Evolutionary conservation across 2,113 vertebrate genomes (phyloP).

Genomic region (Recurvirostra avosetta): DNA sequence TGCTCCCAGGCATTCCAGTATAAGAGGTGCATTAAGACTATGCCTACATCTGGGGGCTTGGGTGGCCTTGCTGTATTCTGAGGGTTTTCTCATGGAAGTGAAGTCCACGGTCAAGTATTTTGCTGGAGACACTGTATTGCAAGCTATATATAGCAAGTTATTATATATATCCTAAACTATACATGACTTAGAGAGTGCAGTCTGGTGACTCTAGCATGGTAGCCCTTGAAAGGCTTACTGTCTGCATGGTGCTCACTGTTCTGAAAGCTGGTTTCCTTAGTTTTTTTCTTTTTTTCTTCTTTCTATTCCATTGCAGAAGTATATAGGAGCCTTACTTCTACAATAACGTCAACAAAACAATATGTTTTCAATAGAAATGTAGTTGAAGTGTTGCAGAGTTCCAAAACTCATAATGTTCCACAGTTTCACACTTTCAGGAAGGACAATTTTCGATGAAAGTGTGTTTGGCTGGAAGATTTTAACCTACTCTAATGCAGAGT

Average conservation of each 20-base stretch:
- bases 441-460: background rate
- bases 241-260: background rate
- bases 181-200: background rate
- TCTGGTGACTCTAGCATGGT: background rate
- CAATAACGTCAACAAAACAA: background rate
- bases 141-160: background rate
- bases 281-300: background rate
- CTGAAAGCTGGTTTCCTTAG: background rate
- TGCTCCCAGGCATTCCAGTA: background rate
- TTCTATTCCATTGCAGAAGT: background rate
- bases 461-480: background rate
- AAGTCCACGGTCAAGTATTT: background rate
- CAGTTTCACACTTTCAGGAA: background rate
- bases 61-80: background rate
- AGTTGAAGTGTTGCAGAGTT: background rate
- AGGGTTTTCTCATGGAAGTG: background rate
- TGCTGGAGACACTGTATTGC: background rate
- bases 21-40: background rate
- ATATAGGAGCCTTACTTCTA: background rate
- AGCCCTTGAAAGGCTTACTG: background rate
- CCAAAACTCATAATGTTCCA: background rate
- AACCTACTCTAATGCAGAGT: background rate
- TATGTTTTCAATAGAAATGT: background rate
- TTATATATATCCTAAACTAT: background rate
- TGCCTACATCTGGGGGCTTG: background rate